Evolutionary conservation across 2,113 vertebrate genomes (phyloP).

Genomic region (Typhlomys cinereus): DNA sequence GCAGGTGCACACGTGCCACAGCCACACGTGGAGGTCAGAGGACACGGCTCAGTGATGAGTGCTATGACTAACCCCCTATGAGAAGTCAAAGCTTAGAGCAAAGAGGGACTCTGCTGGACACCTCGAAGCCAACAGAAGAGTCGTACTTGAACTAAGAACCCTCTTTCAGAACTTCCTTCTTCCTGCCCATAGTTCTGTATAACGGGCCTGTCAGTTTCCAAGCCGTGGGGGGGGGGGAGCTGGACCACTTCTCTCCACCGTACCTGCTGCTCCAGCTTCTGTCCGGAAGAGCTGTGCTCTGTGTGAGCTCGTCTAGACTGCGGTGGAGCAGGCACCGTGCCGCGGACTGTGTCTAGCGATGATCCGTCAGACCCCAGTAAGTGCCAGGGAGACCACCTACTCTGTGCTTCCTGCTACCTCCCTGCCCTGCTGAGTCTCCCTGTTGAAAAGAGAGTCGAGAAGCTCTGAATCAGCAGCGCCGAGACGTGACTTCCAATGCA

Average conservation of each 20-base stretch:
- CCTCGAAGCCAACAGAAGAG: background rate
- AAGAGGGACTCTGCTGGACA: background rate
- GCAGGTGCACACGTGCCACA: too few species aligned
- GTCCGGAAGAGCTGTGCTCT: background rate
- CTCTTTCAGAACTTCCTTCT: background rate
- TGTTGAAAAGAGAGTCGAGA: background rate
- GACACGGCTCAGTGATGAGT: too few species aligned
- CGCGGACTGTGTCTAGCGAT: too few species aligned
- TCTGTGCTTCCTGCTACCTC: background rate
- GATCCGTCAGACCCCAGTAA: too few species aligned
- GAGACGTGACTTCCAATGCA: background rate
- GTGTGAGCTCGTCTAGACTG: background rate
- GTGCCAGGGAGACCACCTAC: background rate
- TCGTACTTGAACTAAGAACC: background rate
- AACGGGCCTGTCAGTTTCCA: accelerated
- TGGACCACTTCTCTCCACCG: background rate
- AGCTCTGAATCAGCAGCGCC: accelerated
- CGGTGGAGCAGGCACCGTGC: background rate
- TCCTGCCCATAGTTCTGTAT: background rate
- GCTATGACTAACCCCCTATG: background rate
- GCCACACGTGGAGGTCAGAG: too few species aligned
- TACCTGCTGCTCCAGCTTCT: background rate
- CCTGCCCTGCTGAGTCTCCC: too few species aligned
- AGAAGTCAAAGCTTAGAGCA: background rate
- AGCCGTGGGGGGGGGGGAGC: background rate